These are phyloP conservation scores for rabbit (Oryctolagus cuniculus) DNA, from an alignment of 2,113 vertebrate genomes.

Conservation along the genomic window mOryCun1.1 NC_091441.1:70527001-70527500, in stretches of 20 bases:
- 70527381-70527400: conserved; percentile 47
- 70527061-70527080: not conserved
- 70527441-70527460: not conserved
- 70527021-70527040: not conserved
- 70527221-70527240: conserved; percentile 13
- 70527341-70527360: conserved; percentile 2
- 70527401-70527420: conserved; percentile 40
- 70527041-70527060: not conserved
- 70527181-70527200: conserved; percentile 3
- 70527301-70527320: not conserved
- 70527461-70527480: not conserved
- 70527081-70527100: not conserved
- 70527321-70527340: not conserved
- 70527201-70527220: not conserved
- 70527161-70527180: not conserved
- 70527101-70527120: not conserved
- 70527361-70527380: not conserved
- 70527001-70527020: not conserved
- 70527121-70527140: not conserved
- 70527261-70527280: not conserved
- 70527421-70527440: not conserved
- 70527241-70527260: not conserved
- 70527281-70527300: not conserved
- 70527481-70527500: conserved; percentile 45
- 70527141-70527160: not conserved